A percentile compares a stretch with the other conserved stretches of the same genome.
phyloP scores from a whole-genome alignment of 2,797 vertebrate genomes.

The Lithobates sylvaticus region DNA sequence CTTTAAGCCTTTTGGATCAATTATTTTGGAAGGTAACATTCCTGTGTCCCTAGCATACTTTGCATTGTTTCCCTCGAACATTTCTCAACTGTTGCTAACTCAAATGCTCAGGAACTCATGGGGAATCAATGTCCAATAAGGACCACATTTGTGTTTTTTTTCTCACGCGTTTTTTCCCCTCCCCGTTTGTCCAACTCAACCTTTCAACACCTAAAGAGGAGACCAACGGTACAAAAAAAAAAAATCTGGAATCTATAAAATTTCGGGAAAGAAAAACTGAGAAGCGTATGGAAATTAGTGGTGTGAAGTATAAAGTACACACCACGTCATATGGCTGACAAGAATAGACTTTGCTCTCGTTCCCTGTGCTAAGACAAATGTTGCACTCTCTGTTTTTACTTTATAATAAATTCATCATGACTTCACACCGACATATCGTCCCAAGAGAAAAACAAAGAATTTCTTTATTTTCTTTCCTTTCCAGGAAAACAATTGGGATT shows the following conservation, averaged over 20 bases:
- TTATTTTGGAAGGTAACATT: slow-evolving; percentile 1
- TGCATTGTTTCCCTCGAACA: neutral
- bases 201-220: slow-evolving; percentile 66
- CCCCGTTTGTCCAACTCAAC: slow-evolving; percentile 55
- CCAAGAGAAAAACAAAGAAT: slow-evolving; percentile 68
- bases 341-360: slow-evolving; percentile 16
- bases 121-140: slow-evolving; percentile 14
- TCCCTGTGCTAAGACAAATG: slow-evolving; percentile 9
- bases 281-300: slow-evolving; percentile 67
- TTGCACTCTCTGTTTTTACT: slow-evolving; percentile 62
- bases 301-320: slow-evolving; percentile 63
- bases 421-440: neutral
- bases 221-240: slow-evolving; percentile 65
- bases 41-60: neutral
- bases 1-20: slow-evolving; percentile 14
- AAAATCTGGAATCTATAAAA: slow-evolving; percentile 73
- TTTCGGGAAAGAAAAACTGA: slow-evolving; percentile 65
- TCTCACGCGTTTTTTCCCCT: slow-evolving; percentile 51
- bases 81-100: slow-evolving; percentile 11
- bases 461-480: slow-evolving; percentile 52
- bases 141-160: slow-evolving; percentile 64
- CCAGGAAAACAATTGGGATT: slow-evolving; percentile 60
- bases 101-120: slow-evolving; percentile 5
- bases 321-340: slow-evolving; percentile 60
- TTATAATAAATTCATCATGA: slow-evolving; percentile 69